These are phyloP conservation scores for Chanos chanos DNA, from an alignment of 2,797 vertebrate genomes.

Conservation along the genomic window DNA sequence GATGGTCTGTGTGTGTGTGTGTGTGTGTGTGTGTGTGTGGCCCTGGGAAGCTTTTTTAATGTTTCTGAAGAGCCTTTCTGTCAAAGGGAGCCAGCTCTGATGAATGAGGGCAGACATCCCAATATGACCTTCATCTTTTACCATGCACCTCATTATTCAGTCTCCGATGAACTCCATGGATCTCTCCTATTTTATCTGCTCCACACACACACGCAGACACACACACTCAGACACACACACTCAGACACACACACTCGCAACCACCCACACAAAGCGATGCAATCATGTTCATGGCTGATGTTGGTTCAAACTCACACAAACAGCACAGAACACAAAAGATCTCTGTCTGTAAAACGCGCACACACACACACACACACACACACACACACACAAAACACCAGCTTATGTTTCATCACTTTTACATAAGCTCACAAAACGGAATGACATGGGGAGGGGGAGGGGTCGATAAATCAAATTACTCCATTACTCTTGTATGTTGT, in stretches of 20 bases:
- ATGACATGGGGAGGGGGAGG: too few species aligned
- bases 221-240: not conserved
- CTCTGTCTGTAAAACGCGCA: too few species aligned
- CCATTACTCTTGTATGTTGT: too few species aligned
- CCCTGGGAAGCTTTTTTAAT: conserved; percentile 47
- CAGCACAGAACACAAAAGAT: too few species aligned
- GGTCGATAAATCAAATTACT: too few species aligned
- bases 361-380: too few species aligned
- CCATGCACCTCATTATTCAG: conserved; percentile 50
- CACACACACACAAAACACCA: too few species aligned
- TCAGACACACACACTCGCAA: not conserved
- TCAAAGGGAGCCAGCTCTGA: conserved; percentile 45
- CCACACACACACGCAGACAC: conserved; percentile 9
- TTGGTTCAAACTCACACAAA: too few species aligned
- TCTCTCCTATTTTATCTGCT: conserved; percentile 27
- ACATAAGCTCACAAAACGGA: too few species aligned
- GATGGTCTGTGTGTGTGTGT: not conserved
- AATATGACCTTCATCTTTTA: conserved; percentile 49
- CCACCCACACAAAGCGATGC: not conserved
- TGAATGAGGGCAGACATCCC: conserved; percentile 49
- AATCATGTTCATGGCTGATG: too few species aligned
- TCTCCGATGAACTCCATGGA: conserved; percentile 36
- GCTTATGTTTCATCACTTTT: too few species aligned
- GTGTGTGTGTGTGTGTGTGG: conserved; percentile 38
- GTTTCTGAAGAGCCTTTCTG: conserved; percentile 48